Percentiles rank a stretch among this genome's conserved stretches.
Conservation (phyloP, 1,140 invertebrate species). For the Dryas iulia region DNA sequence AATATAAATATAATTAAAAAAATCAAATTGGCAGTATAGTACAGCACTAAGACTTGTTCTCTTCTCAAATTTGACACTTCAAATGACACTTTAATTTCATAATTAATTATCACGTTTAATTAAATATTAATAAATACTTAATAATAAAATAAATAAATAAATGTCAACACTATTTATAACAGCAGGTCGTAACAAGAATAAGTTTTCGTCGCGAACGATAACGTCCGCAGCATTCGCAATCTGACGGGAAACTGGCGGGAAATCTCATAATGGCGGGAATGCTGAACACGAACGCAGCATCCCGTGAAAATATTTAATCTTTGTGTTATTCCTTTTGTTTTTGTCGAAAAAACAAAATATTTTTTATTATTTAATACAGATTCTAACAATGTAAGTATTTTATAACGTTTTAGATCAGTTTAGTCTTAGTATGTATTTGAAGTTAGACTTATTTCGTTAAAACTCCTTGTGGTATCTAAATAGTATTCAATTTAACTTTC, state of each 20-base stretch:
- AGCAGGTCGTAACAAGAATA: not conserved
- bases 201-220: conserved; percentile 12
- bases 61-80: not conserved
- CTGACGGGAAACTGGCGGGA: conserved; percentile 68
- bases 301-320: conserved; percentile 10
- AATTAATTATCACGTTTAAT: not conserved
- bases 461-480: not conserved
- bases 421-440: not conserved
- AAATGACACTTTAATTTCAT: not conserved
- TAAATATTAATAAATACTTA: not conserved
- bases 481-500: not conserved
- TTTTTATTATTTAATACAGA: no score
- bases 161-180: not conserved
- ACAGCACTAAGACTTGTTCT: not conserved
- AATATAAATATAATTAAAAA: not conserved
- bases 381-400: not conserved
- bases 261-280: conserved; percentile 46
- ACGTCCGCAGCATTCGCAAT: conserved; percentile 53
- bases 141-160: not conserved
- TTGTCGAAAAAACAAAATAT: not conserved
- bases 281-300: conserved; percentile 10
- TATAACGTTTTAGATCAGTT: not conserved
- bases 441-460: not conserved
- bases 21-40: not conserved
- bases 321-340: conserved; percentile 13